A percentile compares a stretch with the other conserved stretches of the same genome.
Conservation (phyloP, 2,888 invertebrate species). For the Cotesia congregata region DNA sequence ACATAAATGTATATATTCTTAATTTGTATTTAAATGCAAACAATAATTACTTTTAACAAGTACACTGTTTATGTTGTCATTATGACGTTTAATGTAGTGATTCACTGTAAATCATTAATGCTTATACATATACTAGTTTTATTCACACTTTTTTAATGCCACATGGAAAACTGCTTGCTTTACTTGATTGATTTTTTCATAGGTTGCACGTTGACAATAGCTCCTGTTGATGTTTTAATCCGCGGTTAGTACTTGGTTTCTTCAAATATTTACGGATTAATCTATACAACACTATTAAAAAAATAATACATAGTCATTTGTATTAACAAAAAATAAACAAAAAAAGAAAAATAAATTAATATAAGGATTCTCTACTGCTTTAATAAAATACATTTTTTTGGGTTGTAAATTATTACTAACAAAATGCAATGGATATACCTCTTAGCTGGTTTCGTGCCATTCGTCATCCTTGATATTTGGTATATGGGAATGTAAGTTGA, state of each 20-base stretch:
- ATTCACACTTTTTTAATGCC: slow-evolving; percentile 19
- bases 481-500: slow-evolving; percentile 66
- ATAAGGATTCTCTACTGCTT: slow-evolving; percentile 11
- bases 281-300: slow-evolving; percentile 29
- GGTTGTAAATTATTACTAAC: slow-evolving; percentile 51
- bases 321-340: slow-evolving; percentile 37
- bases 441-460: slow-evolving; percentile 61
- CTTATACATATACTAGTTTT: slow-evolving; percentile 28
- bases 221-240: slow-evolving; percentile 23
- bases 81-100: slow-evolving; percentile 13
- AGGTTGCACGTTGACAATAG: slow-evolving; percentile 37
- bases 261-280: slow-evolving; percentile 19
- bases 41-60: background rate
- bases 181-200: slow-evolving; percentile 39
- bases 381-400: background rate
- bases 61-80: background rate
- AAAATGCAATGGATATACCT: slow-evolving; percentile 61
- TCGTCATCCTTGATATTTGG: slow-evolving; percentile 65
- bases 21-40: background rate
- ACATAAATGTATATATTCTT: background rate
- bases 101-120: slow-evolving; percentile 22
- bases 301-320: slow-evolving; percentile 31
- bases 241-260: slow-evolving; percentile 6
- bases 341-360: slow-evolving; percentile 13
- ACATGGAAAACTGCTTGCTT: slow-evolving; percentile 29